Evolutionary conservation across 2,888 invertebrate species (phyloP).

Genomic region (Hybos culiciformis): DNA sequence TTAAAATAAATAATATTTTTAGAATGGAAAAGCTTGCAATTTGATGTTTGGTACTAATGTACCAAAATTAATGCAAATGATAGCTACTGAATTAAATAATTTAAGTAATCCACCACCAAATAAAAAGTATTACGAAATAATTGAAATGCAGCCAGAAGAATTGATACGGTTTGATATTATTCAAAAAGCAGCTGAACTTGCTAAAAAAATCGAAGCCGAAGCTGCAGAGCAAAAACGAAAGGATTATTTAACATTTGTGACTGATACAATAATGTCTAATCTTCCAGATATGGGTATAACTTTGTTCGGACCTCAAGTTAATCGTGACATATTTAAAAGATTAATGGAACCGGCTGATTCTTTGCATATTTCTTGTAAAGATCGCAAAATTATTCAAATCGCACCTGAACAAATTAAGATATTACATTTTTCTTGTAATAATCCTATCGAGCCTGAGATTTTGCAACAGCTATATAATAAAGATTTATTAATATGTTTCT

Average conservation of each 20-base stretch:
- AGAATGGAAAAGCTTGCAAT: conserved; percentile 63
- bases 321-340: conserved; percentile 31
- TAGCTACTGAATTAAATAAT: conserved; percentile 57
- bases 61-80: conserved; percentile 53
- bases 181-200: conserved; percentile 21
- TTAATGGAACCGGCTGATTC: conserved; percentile 29
- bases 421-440: conserved; percentile 26
- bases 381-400: conserved; percentile 25
- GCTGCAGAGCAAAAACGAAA: conserved; percentile 17
- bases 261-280: conserved; percentile 28
- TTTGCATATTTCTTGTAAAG: conserved; percentile 30
- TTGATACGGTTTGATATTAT: conserved; percentile 30
- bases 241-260: conserved; percentile 26
- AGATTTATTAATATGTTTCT: conserved; percentile 29
- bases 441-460: conserved; percentile 27
- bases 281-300: conserved; percentile 31
- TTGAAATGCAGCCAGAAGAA: conserved; percentile 38
- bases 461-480: conserved; percentile 27
- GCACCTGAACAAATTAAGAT: conserved; percentile 23
- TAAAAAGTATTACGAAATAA: conserved; percentile 17
- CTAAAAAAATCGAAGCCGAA: conserved; percentile 20
- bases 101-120: conserved; percentile 25
- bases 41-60: conserved; percentile 74
- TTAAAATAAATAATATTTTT: not conserved
- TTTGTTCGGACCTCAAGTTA: conserved; percentile 32